A percentile compares a stretch with the other conserved stretches of the same genome.
Conservation (phyloP, 2,113 vertebrate genomes). For the Calonectris borealis region DNA sequence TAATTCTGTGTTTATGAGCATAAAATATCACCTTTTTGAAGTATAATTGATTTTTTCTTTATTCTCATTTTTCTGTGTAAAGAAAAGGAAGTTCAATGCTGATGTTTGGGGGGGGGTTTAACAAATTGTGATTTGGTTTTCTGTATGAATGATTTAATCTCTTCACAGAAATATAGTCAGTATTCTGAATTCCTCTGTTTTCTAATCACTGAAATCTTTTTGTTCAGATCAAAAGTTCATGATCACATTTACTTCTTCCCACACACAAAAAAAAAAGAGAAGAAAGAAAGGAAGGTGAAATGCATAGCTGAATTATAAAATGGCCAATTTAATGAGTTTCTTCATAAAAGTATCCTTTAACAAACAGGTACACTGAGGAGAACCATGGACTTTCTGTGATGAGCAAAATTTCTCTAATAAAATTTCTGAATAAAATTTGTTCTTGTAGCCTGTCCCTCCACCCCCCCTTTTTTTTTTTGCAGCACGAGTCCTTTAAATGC, state of each 20-base stretch:
- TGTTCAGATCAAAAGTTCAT: neutral
- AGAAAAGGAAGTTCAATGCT: neutral
- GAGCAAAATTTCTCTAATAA: neutral
- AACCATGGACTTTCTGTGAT: neutral
- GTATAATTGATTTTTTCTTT: neutral
- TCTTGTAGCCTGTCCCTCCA: accelerated
- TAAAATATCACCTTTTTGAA: neutral
- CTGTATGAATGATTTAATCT: neutral
- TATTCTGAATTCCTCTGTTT: neutral
- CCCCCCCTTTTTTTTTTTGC: accelerated
- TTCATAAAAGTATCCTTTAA: neutral
- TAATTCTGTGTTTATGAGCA: neutral
- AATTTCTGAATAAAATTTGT: neutral
- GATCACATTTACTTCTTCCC: neutral
- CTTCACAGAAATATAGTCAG: neutral
- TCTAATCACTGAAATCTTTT: neutral
- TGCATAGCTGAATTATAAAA: neutral
- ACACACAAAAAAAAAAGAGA: too few relatives aligned
- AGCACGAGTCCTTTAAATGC: neutral
- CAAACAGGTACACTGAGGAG: neutral
- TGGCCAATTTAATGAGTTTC: neutral
- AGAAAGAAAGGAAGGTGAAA: neutral
- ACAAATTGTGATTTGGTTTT: neutral
- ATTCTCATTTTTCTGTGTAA: neutral
- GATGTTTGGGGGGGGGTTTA: neutral